phyloP scores from a whole-genome alignment of 2,888 invertebrate genomes.

The Drosophila parthenogenetica region DNA sequence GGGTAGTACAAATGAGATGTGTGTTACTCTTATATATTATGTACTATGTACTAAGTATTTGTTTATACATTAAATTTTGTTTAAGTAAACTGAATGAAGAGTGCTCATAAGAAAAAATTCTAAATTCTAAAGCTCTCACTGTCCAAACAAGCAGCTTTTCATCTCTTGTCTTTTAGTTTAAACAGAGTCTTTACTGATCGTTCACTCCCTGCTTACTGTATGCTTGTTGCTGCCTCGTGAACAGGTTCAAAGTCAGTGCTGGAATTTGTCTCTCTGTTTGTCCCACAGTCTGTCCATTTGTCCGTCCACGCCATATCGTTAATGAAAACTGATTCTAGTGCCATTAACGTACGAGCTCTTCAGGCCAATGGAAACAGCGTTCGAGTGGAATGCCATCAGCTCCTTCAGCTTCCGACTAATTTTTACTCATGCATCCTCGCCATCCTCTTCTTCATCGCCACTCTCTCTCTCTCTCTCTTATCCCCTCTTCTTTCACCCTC shows the following conservation, averaged over 20 bases:
- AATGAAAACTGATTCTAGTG: conserved; percentile 82
- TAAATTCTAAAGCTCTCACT: too few relatives aligned
- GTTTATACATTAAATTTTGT: too few relatives aligned
- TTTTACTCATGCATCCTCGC: conserved; percentile 62
- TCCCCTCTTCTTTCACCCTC: too few relatives aligned
- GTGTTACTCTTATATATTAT: too few relatives aligned
- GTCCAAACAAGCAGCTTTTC: too few relatives aligned
- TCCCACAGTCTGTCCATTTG: conserved; percentile 25
- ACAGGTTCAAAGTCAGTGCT: conserved; percentile 30
- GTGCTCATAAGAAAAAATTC: too few relatives aligned
- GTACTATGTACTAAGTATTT: too few relatives aligned
- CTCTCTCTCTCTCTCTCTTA: too few relatives aligned
- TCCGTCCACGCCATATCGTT: conserved; percentile 66
- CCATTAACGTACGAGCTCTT: conserved; percentile 79
- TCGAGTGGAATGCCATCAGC: conserved; percentile 61
- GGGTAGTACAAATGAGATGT: too few relatives aligned
- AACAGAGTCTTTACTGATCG: neutral
- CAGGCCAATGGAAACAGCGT: conserved; percentile 69
- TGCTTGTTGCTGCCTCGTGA: neutral
- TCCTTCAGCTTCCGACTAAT: conserved; percentile 49
- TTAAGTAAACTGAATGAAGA: too few relatives aligned
- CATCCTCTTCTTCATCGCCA: neutral
- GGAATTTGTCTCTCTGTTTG: neutral
- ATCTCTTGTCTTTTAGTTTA: too few relatives aligned
- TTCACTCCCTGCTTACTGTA: neutral